Percentiles rank a stretch among this genome's conserved stretches.
Evolutionary conservation across 2,797 vertebrate species (phyloP).

Genomic region (Xenentodon cancila): DNA sequence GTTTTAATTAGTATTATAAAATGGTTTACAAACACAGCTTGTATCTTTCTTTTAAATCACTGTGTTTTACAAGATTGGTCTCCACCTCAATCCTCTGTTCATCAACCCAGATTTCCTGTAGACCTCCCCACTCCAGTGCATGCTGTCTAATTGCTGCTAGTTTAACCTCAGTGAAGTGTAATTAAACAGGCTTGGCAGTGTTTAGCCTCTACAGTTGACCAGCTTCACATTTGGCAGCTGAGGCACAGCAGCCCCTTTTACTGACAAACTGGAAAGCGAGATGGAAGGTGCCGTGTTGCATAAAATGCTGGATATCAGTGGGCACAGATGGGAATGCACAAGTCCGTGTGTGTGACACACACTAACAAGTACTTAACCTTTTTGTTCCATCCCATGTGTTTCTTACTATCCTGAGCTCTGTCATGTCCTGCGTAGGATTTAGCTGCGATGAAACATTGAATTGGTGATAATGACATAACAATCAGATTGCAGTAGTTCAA

Average conservation of each 20-base stretch:
- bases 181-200: conserved; percentile 41
- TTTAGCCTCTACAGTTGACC: conserved; percentile 39
- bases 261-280: conserved; percentile 1
- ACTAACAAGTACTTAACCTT: too few relatives aligned
- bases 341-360: too few relatives aligned
- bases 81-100: not conserved
- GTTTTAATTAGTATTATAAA: too few relatives aligned
- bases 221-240: conserved; percentile 25
- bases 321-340: too few relatives aligned
- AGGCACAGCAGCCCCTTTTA: not conserved
- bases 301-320: conserved; percentile 3
- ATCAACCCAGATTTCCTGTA: not conserved
- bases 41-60: too few relatives aligned
- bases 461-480: too few relatives aligned
- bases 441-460: too few relatives aligned
- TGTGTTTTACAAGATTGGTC: not conserved
- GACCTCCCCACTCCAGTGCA: not conserved
- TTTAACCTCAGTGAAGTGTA: conserved; percentile 30
- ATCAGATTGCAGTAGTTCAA: too few relatives aligned
- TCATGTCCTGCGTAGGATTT: too few relatives aligned
- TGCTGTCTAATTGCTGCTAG: not conserved
- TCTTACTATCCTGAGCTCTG: too few relatives aligned
- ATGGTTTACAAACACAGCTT: too few relatives aligned
- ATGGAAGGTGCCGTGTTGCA: conserved; percentile 26
- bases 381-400: too few relatives aligned